Conservation (phyloP, 2,113 vertebrate species). For the Anhinga anhinga region DNA sequence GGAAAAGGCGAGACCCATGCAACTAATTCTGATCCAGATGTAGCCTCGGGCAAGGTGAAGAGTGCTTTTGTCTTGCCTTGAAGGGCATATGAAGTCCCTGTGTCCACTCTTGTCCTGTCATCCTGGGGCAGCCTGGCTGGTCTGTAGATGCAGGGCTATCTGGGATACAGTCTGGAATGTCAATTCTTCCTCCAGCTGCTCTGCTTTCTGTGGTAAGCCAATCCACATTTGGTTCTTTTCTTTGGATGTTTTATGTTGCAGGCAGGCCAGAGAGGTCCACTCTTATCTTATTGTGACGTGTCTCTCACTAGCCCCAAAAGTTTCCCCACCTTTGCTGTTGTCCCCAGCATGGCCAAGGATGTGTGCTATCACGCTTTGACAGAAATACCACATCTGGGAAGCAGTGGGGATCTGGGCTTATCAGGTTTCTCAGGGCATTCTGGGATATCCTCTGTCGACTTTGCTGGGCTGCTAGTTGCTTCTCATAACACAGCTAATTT, state of each 20-base stretch:
- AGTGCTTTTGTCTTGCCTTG: neutral
- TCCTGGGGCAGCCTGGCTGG: neutral
- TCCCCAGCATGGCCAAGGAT: neutral
- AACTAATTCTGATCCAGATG: neutral
- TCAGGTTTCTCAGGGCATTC: neutral
- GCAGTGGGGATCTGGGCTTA: neutral
- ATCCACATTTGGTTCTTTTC: neutral
- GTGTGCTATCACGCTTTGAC: neutral
- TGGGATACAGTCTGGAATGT: neutral
- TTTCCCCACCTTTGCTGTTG: neutral
- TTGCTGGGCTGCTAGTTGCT: neutral
- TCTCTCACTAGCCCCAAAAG: accelerated
- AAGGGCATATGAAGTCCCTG: accelerated
- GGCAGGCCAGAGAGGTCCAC: neutral
- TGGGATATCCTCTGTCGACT: neutral
- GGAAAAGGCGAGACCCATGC: accelerated
- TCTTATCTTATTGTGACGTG: accelerated
- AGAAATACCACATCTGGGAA: neutral
- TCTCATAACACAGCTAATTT: neutral
- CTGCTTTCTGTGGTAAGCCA: neutral
- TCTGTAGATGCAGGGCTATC: neutral
- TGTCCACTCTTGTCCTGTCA: neutral
- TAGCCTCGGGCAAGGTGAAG: neutral
- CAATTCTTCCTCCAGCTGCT: neutral
- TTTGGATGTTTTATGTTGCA: neutral